Conservation (phyloP, 1,140 invertebrate genomes). For the Thrips palmi region DNA sequence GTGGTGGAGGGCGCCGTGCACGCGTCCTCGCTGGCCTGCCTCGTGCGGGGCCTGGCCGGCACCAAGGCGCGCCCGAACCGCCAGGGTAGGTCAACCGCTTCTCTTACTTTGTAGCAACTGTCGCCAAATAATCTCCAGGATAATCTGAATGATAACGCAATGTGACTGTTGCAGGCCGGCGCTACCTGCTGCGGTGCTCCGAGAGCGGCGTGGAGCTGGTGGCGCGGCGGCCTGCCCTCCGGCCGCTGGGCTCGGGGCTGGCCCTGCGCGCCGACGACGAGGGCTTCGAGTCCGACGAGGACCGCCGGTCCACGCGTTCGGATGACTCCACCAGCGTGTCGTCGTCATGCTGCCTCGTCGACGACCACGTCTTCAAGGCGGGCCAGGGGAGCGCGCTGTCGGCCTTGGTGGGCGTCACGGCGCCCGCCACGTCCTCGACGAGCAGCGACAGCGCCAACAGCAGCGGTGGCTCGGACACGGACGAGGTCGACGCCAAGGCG, state of each 20-base stretch:
- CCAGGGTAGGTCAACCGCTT: background rate
- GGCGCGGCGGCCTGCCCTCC: background rate
- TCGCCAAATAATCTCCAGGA: too few relatives aligned
- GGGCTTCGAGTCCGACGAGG: slow-evolving; percentile 17
- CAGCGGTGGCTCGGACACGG: slow-evolving; percentile 17
- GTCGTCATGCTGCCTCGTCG: slow-evolving; percentile 11
- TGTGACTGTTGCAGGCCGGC: background rate
- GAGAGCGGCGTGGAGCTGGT: slow-evolving; percentile 12
- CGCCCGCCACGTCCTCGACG: background rate
- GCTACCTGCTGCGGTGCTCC: slow-evolving; percentile 11
- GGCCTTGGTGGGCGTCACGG: background rate
- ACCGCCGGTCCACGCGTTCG: slow-evolving; percentile 14
- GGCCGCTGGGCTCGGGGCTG: slow-evolving; percentile 1
- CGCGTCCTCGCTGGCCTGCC: slow-evolving; percentile 13
- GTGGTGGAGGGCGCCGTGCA: slow-evolving; percentile 14
- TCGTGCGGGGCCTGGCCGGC: slow-evolving; percentile 10
- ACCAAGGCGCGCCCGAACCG: background rate
- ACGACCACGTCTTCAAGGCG: slow-evolving; percentile 12
- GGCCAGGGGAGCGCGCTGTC: background rate
- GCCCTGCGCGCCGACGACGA: slow-evolving; percentile 14
- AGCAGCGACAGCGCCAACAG: slow-evolving; percentile 16
- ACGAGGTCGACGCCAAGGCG: slow-evolving; percentile 12
- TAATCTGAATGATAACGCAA: too few relatives aligned
- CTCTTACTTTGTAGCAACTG: too few relatives aligned
- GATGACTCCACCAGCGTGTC: slow-evolving; percentile 12